Base-by-base conservation (phyloP, 2,888 invertebrate genomes). In the Phlogophora meticulosa region DNA sequence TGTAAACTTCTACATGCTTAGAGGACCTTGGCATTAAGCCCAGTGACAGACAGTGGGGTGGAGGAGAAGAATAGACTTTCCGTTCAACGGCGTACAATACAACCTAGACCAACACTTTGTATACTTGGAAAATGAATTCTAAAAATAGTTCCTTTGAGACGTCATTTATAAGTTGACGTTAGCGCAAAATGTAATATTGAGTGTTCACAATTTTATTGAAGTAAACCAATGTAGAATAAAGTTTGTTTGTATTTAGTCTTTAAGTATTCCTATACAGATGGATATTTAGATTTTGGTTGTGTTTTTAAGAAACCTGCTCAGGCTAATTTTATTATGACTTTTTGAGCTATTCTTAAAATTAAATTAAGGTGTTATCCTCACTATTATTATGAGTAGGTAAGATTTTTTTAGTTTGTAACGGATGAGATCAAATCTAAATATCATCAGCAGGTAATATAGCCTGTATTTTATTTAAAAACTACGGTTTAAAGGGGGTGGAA, bases 91-190 rank as follows among this genome's bases (percentile, higher is more conserved):
- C 32, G 24, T 57, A 42, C n/a, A 34, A 24, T 15, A 56, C 7
- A 38, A 10, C 4, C 10, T 36, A 36, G 10, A 28, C 36, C n/a
- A 10, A 32, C 11, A 20, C 17, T 15, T 46, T 64, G 55, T 24
- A 28, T 42, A 28, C 32, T 9, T 15, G 46, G 11, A 36, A 66
- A 10, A n/a, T 13, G 10, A 20, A 0, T 22, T 49, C 36, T 43
- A 58, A 67, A 67, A 67, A 58, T 66, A 42, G 42, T 22, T 49
- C 59, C 42, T 45, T 51, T 38, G n/a, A 38, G 28, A 10, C 4
- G 5, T 36, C 32, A 34, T n/a, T 56, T 10, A 5, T 57, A 34
- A 36, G 48, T 20, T 15, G 7, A 51, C 45, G 36, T 38, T 7
- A 11, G 22, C 22, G 45, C 11, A 38, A 52, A 40, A 24, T 17